These are phyloP conservation scores for Erannis defoliaria DNA, from an alignment of 2,888 invertebrate genomes.

Conservation along the genomic window DNA sequence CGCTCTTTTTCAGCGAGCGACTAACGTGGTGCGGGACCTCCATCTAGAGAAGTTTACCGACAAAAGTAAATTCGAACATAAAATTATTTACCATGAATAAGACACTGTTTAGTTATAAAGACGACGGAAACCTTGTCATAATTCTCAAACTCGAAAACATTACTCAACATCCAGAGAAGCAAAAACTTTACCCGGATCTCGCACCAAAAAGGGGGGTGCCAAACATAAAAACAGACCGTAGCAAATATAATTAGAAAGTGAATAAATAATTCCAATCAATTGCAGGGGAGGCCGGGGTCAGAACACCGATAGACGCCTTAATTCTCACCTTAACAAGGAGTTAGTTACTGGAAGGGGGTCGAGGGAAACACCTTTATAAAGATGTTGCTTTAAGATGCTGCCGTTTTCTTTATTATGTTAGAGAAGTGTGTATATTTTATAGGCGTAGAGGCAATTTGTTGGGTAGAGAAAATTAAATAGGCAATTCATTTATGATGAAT, in stretches of 20 bases:
- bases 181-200: slow-evolving; percentile 5
- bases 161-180: background rate
- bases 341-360: slow-evolving; percentile 44
- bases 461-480: background rate
- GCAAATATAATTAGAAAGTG: slow-evolving; percentile 42
- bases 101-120: background rate
- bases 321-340: slow-evolving; percentile 55
- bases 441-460: background rate
- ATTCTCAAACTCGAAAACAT: background rate
- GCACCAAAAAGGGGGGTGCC: slow-evolving; percentile 3
- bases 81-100: too few species aligned
- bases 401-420: slow-evolving; percentile 25
- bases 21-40: too few species aligned
- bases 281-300: slow-evolving; percentile 41
- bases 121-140: background rate
- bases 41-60: too few species aligned
- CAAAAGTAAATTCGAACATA: too few species aligned
- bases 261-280: slow-evolving; percentile 66
- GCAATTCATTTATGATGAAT: too few species aligned
- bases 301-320: slow-evolving; percentile 56
- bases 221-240: slow-evolving; percentile 28
- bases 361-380: slow-evolving; percentile 31
- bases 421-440: background rate
- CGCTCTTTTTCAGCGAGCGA: too few species aligned
- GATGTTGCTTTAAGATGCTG: slow-evolving; percentile 21